phyloP scores from a whole-genome alignment of 2,797 vertebrate genomes.

The Silurus lanzhouensis region DNA sequence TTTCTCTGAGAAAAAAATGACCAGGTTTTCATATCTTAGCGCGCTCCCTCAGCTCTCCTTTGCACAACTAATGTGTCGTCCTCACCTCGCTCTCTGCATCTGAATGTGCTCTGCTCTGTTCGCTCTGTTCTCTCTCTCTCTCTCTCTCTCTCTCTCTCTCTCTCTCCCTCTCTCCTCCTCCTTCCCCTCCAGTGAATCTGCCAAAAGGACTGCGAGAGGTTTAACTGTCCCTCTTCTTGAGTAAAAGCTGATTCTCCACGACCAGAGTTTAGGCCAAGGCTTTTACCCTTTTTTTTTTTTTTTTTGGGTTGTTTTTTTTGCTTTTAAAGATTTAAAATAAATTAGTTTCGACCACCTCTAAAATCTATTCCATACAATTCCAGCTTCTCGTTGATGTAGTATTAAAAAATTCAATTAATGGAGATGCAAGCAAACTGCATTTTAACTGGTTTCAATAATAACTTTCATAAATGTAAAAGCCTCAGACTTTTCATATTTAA shows the following conservation, averaged over 20 bases:
- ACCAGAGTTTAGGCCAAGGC: neutral
- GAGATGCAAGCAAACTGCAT: neutral
- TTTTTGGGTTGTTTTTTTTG: too few species aligned
- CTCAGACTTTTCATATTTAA: too few species aligned
- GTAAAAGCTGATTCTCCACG: neutral
- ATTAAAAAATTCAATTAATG: neutral
- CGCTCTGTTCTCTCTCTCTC: slow-evolving; percentile 37
- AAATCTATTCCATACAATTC: neutral
- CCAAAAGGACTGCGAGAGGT: slow-evolving; percentile 31
- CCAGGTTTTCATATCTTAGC: slow-evolving; percentile 35
- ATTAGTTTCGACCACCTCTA: neutral
- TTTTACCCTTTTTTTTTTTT: too few species aligned
- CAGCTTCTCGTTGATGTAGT: neutral
- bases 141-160: slow-evolving; percentile 17
- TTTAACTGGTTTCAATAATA: neutral
- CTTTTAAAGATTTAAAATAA: neutral
- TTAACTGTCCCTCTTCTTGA: slow-evolving; percentile 29
- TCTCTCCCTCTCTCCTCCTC: slow-evolving; percentile 1
- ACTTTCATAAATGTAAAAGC: too few species aligned
- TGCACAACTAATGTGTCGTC: slow-evolving; percentile 41
- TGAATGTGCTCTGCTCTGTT: slow-evolving; percentile 25
- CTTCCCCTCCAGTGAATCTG: slow-evolving; percentile 55
- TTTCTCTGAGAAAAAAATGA: neutral
- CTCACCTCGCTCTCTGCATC: slow-evolving; percentile 31
- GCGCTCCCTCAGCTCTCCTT: slow-evolving; percentile 45